Evolutionary conservation across 2,888 invertebrate species (phyloP), one percentile per base, ranked within the genome.

Genomic region (Lasioglossum zephyrum): DNA sequence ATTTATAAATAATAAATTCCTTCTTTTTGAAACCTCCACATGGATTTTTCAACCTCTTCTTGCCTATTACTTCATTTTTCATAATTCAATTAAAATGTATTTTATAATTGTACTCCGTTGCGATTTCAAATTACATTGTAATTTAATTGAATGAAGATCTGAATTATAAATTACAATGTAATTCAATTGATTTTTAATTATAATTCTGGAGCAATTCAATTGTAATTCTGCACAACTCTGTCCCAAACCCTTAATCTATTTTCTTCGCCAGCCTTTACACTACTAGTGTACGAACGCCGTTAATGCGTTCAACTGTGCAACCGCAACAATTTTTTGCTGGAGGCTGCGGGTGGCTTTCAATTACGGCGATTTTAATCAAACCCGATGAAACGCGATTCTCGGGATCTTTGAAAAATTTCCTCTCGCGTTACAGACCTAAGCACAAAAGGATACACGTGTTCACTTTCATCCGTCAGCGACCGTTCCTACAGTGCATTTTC

Each of bases 401-500:
- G 41, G 4, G 44, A 36, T 41, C 1, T 72, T 44, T 22, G 22
- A 66, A 26, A 31, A 31, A 79, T 69, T 60, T n/a, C n/a, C 66
- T 9, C 39, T 41, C 8, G 41, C 31, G 16, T 11, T 11, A 8
- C 44, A 41, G 16, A 11, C 57, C 13, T 49, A 44, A 69, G 69
- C 44, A 47, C 39, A 53, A n/a, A 41, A 77, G 63, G 66, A 26
- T 70, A 66, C 77, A 76, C 75, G 76, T 69, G 74, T 72, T 60
- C 77, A 57, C 73, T 79, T 83, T 80, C 77, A 60, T 79, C 22
- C 41, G 53, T 47, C 73, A 57, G n/a, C 22, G 49, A 63, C 72
- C 72, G 16, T 26, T n/a, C 22, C 22, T 22, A 22, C 9, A 31
- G 47, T 73, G 57, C 39, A 82, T 87, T 87, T 88, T 86, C 79